Evolutionary conservation across 2,797 vertebrate species (phyloP), one percentile per base, ranked within the genome.

Genomic region (Sebastes nivosus): DNA sequence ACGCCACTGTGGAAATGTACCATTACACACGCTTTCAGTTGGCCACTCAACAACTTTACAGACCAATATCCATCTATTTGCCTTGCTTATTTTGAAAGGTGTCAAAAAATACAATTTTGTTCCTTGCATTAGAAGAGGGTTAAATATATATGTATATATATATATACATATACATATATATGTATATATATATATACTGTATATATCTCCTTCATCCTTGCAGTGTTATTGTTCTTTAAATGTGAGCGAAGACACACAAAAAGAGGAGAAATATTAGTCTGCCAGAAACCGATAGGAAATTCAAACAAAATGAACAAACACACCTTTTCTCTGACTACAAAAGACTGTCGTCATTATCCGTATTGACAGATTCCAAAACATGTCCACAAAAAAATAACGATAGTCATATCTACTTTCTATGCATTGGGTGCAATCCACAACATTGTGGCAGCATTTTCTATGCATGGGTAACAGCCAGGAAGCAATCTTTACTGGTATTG

Each of bases 401-500:
- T 3, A 78, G 78, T 54, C 72, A 30, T 24, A 74, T 80, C 83
- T 88, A 42, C 80, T 92, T 90, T 93, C 82, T 90, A 91, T 91
- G 90, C 90, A 92, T 89, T 91, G 88, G 88, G 46, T 89, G 73
- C 69, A 72, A 87, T 85, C 57, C 75, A 55, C 79, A 72, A 76
- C 61, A 61, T 20, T 29, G 67, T 73, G 46, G 73, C 67, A 46
- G 57, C 60, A 42, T 77, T 91, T 81, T 84, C 89, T 88, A 91
- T 93, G 89, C 90, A 93, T 92, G 90, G 68, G 79, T 87, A 88
- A 87, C 86, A 90, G 83, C 80, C 79, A 86, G 77, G 82, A 87
- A 72, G 81, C 86, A 87, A 84, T 92, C 71, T 89, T 90, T 89
- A 75, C 80, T 64, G 76, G 67, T 75, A 75, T 72, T 83, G 83